These are phyloP conservation scores for Dichetophora obliterata DNA, from an alignment of 2,888 invertebrate species.

Conservation along the genomic window DNA sequence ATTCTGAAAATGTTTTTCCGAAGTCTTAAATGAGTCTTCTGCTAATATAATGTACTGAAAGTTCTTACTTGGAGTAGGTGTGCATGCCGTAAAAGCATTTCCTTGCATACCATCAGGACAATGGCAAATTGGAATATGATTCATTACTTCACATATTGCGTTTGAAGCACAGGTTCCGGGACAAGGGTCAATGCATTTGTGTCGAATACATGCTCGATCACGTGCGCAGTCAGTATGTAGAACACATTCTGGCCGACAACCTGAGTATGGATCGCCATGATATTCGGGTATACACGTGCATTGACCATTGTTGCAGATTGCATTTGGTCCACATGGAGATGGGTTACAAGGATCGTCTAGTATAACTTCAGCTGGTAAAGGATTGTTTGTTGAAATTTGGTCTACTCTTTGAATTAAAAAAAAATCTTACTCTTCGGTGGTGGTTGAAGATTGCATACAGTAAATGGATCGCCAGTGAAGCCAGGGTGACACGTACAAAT, in stretches of 20 bases:
- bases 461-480: constrained; percentile 77
- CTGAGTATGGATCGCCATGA: constrained; percentile 78
- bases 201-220: constrained; percentile 78
- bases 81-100: constrained; percentile 78
- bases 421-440: constrained; percentile 65
- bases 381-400: neutral
- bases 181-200: constrained; percentile 81
- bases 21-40: neutral
- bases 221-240: constrained; percentile 78
- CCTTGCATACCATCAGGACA: constrained; percentile 76
- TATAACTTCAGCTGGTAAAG: constrained; percentile 52
- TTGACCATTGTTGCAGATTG: constrained; percentile 77
- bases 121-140: constrained; percentile 80
- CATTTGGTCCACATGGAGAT: constrained; percentile 81
- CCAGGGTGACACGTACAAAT: constrained; percentile 76
- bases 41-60: neutral
- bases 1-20: constrained; percentile 55
- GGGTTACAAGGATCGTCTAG: constrained; percentile 76
- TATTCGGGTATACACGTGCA: constrained; percentile 78
- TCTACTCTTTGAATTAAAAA: neutral
- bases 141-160: constrained; percentile 80
- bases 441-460: constrained; percentile 71
- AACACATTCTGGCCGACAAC: constrained; percentile 80
- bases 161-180: constrained; percentile 79
- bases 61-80: constrained; percentile 72